Base-by-base conservation (phyloP, 2,888 invertebrate species). In the Trichopoda pennipes region DNA sequence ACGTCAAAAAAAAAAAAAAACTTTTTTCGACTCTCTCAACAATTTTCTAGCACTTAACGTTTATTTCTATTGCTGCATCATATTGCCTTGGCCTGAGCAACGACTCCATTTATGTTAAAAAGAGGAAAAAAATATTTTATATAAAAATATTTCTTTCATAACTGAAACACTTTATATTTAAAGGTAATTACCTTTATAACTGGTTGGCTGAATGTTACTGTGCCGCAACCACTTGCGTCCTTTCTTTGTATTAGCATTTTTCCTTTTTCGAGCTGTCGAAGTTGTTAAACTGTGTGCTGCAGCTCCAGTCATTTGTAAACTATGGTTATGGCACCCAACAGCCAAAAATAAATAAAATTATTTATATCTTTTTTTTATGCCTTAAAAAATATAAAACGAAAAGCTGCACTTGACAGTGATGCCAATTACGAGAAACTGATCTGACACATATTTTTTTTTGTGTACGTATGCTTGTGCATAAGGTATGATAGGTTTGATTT, bases 151-250 rank as follows among this genome's bases (percentile, higher is more conserved):
- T 64, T 70, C 42, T 53, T 58, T 60, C 42, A 51, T 12, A 72
- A 56, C 58, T 66, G 56, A 72, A 78, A 78, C 64, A 78, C 72
- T 78, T 78, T 66, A 66, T 56, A 78, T 78, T 81, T 78, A 74
- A 64, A 78, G 69, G 81, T 81, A 81, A 81, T 81, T 81, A 78
- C 77, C 81, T 78, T 74, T 66, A 64, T 64, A 78, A 78, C 72
- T 78, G 58, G 72, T 66, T 72, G 58, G 78, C 23, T 72, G 78
- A 78, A 72, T 64, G n/a, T 21, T 35, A 55, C 60, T 66, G 49
- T 60, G 60, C 35, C 63, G 49, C 58, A 73, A 56, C 44, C 64
- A 73, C 60, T 73, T 77, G 16, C 68, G 42, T 51, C 16, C 8
- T 9, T 19, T 47, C 28, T 51, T 56, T 19, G 2, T 8, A 32